Evolutionary conservation across 1,140 invertebrate genomes (phyloP).

Genomic region (Periplaneta americana): DNA sequence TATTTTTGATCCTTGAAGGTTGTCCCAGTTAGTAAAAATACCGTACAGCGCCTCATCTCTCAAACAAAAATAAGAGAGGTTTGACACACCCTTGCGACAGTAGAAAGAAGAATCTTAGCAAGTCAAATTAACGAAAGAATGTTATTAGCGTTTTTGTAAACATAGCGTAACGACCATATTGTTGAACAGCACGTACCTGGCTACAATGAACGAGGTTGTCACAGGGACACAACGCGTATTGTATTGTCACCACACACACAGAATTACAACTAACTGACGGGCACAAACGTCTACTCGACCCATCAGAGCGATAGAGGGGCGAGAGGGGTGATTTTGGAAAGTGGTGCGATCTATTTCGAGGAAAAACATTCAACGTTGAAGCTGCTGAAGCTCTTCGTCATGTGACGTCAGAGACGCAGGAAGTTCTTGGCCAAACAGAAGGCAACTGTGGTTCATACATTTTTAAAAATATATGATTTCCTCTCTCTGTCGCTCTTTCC

Average conservation of each 20-base stretch:
- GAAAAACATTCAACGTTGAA: not conserved
- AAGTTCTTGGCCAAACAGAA: not conserved
- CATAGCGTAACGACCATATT: not conserved
- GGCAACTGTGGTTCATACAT: not conserved
- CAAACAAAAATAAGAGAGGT: no score
- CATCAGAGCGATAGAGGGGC: not conserved
- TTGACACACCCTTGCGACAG: no score
- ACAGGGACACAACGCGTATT: not conserved
- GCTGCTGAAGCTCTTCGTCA: not conserved
- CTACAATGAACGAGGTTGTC: not conserved
- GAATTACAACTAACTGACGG: not conserved
- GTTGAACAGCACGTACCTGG: not conserved
- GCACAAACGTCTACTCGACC: not conserved
- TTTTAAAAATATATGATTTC: no score
- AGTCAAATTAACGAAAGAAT: not conserved
- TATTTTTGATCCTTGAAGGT: no score
- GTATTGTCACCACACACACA: not conserved
- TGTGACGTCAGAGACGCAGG: not conserved
- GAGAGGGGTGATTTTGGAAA: not conserved
- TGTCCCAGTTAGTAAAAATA: no score
- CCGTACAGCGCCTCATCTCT: no score
- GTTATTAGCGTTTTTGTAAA: not conserved
- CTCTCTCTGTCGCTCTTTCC: not conserved
- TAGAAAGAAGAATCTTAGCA: no score
- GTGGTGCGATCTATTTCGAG: not conserved